phyloP scores from a whole-genome alignment of 2,113 vertebrate species.

The Amazona guildingii region DNA sequence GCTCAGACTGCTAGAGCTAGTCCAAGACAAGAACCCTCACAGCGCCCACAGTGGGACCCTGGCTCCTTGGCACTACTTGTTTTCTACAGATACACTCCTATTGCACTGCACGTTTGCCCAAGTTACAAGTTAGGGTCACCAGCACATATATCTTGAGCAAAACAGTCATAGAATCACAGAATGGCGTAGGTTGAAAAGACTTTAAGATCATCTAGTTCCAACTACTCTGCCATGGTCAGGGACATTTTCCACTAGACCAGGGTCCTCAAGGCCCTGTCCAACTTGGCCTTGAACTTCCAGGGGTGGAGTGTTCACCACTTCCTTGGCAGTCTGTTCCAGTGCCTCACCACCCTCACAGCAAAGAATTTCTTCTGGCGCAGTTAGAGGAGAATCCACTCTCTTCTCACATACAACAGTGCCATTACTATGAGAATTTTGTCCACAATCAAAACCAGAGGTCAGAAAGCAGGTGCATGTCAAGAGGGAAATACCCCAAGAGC shows the following conservation, averaged over 20 bases:
- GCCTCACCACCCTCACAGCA: background rate
- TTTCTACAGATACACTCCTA: background rate
- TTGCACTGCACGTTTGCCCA: background rate
- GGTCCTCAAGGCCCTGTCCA: background rate
- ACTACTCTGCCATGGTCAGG: background rate
- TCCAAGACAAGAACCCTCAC: background rate
- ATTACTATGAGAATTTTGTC: background rate
- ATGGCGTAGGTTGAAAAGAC: background rate
- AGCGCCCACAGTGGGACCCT: background rate
- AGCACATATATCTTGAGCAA: background rate
- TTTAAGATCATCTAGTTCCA: background rate
- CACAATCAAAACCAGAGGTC: background rate
- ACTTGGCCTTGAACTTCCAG: background rate
- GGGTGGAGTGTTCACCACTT: background rate
- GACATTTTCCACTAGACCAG: background rate
- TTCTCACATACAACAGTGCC: rapidly evolving
- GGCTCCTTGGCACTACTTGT: background rate
- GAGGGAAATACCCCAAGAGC: background rate
- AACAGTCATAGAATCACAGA: background rate
- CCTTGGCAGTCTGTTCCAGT: background rate
- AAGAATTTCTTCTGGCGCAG: background rate
- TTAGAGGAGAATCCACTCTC: background rate
- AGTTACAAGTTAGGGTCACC: background rate
- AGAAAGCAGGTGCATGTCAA: background rate
- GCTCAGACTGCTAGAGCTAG: background rate